Evolutionary conservation across 2,113 vertebrate species (phyloP).

Genomic region (Carettochelys insculpta): DNA sequence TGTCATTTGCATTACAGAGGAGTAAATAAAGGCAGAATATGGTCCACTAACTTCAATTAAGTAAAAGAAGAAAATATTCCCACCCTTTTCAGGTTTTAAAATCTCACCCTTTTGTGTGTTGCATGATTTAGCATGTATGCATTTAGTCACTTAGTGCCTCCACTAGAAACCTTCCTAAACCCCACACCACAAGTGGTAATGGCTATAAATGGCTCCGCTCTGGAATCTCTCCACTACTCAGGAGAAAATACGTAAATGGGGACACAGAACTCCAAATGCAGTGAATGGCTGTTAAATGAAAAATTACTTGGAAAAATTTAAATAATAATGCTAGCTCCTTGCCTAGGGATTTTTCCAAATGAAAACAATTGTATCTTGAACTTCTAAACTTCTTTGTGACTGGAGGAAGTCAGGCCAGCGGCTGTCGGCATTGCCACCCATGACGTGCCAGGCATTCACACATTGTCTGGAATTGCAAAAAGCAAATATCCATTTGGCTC

Average conservation of each 20-base stretch:
- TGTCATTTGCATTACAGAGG: slow-evolving; percentile 52
- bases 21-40: slow-evolving; percentile 33
- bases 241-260: slow-evolving; percentile 26
- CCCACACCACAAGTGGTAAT: slow-evolving; percentile 28
- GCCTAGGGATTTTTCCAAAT: background rate
- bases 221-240: slow-evolving; percentile 7
- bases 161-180: slow-evolving; percentile 27
- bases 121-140: slow-evolving; percentile 17
- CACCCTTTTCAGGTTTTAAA: background rate
- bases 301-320: slow-evolving; percentile 7
- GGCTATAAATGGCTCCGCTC: slow-evolving; percentile 37
- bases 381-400: background rate
- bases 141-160: slow-evolving; percentile 30
- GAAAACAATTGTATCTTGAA: background rate
- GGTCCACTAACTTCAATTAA: background rate
- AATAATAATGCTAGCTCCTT: background rate
- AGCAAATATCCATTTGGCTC: rapidly evolving
- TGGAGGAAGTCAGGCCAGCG: background rate
- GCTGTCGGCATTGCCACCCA: background rate
- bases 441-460: background rate
- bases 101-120: background rate
- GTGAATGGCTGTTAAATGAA: background rate
- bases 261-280: slow-evolving; percentile 3
- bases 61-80: background rate
- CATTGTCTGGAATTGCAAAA: background rate